phyloP scores from a whole-genome alignment of 2,888 invertebrate species.

The Cynaeus angustus region DNA sequence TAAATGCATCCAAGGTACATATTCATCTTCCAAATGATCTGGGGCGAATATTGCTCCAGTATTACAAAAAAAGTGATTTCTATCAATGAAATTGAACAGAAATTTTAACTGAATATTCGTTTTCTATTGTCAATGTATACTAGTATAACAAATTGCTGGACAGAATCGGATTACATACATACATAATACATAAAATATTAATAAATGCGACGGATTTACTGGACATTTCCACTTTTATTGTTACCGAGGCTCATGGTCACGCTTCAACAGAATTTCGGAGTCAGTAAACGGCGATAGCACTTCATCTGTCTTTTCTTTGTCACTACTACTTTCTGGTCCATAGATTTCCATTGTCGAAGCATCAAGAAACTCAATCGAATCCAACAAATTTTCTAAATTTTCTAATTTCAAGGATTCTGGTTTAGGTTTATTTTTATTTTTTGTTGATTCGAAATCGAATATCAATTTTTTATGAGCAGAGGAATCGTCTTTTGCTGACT shows the following conservation, averaged over 20 bases:
- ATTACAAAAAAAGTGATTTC: no score
- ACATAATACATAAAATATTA: no score
- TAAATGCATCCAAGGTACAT: no score
- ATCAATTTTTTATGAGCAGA: neutral
- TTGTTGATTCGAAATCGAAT: neutral
- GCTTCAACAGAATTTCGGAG: conserved; percentile 9
- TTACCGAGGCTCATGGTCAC: neutral
- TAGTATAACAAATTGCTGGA: no score
- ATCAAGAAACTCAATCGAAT: conserved; percentile 9
- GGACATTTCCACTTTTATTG: no score
- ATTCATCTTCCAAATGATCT: no score
- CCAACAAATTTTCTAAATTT: conserved; percentile 12
- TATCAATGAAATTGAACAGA: no score
- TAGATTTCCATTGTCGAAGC: neutral
- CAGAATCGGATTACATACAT: no score
- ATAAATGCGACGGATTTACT: no score
- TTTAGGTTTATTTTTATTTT: neutral
- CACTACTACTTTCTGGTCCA: neutral
- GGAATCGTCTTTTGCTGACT: neutral
- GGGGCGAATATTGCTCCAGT: no score
- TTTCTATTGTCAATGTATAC: no score
- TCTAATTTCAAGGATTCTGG: conserved; percentile 2
- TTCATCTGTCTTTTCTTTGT: neutral
- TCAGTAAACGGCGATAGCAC: conserved; percentile 24
- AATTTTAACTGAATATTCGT: no score